These are phyloP conservation scores for Coracopsis vasa DNA, from an alignment of 2,113 vertebrate species.

Conservation along the genomic window DNA sequence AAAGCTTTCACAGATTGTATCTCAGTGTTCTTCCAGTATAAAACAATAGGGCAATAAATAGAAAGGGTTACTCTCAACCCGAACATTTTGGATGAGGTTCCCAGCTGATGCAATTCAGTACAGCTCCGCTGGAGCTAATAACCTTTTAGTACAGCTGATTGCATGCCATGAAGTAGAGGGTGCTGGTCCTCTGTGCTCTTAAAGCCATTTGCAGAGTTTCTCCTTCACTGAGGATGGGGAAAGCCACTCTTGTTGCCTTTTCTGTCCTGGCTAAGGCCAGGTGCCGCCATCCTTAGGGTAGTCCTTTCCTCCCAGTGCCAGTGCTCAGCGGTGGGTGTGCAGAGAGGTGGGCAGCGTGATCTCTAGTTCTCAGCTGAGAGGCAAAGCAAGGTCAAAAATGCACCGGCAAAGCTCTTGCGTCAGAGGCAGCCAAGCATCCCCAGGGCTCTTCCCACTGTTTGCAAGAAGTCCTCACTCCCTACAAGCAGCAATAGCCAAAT, in stretches of 20 bases:
- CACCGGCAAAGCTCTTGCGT: conserved; percentile 64
- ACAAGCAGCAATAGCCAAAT: conserved; percentile 77
- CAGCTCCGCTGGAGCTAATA: neutral
- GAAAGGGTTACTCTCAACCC: conserved; percentile 36
- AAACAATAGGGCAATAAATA: conserved; percentile 37
- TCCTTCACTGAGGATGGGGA: neutral
- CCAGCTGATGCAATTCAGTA: conserved; percentile 51
- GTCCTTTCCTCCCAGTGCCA: neutral
- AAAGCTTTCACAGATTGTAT: neutral
- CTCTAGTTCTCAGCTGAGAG: neutral
- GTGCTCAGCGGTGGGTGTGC: neutral
- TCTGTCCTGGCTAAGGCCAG: neutral
- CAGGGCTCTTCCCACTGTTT: conserved; percentile 69
- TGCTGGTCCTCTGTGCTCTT: neutral
- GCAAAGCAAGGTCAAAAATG: conserved; percentile 49
- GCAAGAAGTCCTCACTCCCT: conserved; percentile 47
- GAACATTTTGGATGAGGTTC: neutral
- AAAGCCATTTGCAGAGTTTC: neutral
- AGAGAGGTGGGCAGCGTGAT: neutral
- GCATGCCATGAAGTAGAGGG: neutral
- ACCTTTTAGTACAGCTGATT: neutral
- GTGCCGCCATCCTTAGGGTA: neutral
- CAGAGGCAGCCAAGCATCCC: conserved; percentile 72
- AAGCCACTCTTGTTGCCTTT: neutral
- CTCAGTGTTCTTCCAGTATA: neutral